phyloP scores from a whole-genome alignment of 2,888 invertebrate species.

The Dioctria linearis region DNA sequence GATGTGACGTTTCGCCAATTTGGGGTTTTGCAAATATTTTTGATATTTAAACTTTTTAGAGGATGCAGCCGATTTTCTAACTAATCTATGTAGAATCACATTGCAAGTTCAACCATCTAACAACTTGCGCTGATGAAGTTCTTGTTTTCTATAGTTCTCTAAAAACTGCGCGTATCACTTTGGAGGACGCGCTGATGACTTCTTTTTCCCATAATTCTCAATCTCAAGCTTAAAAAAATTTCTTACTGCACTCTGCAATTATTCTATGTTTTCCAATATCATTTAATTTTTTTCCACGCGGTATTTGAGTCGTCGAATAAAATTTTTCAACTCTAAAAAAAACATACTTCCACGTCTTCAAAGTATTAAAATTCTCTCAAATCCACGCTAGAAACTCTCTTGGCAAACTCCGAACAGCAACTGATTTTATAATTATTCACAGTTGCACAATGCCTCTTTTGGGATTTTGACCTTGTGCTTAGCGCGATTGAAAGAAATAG shows the following conservation, averaged over 20 bases:
- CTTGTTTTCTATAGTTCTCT: neutral
- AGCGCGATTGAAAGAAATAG: no score
- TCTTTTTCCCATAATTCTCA: neutral
- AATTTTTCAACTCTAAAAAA: no score
- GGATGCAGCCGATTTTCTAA: neutral
- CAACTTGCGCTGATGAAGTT: neutral
- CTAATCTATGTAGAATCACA: neutral
- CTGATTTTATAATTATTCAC: no score
- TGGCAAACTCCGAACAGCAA: no score
- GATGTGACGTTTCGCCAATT: neutral
- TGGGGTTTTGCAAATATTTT: slow-evolving; percentile 30
- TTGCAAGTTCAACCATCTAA: neutral
- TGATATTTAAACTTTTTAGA: slow-evolving; percentile 21
- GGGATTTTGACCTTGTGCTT: no score
- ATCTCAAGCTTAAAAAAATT: neutral
- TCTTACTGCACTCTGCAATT: neutral
- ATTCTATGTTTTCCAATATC: neutral
- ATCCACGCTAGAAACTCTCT: no score
- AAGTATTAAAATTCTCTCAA: no score
- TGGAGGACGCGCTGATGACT: neutral
- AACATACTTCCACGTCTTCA: no score
- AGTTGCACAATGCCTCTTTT: no score
- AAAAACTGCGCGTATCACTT: neutral
- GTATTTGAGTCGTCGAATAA: neutral
- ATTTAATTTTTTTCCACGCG: neutral